Percentiles rank a stretch among this genome's conserved stretches.
Evolutionary conservation across 1,140 invertebrate genomes (phyloP).

Genomic region (Drosophila fuyamai): DNA sequence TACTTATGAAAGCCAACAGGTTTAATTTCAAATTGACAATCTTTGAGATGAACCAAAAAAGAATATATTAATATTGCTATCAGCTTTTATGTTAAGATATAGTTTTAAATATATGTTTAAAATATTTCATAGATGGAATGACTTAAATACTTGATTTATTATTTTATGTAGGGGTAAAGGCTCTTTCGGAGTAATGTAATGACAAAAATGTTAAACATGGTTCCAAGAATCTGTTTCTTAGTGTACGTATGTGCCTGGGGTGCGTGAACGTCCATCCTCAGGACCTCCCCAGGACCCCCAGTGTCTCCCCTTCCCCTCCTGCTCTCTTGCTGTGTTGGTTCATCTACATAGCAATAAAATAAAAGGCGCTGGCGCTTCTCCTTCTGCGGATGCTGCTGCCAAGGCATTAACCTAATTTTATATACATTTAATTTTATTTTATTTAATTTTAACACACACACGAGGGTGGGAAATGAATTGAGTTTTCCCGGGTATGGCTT

Average conservation of each 20-base stretch:
- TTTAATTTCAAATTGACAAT: too few species aligned
- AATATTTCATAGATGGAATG: too few species aligned
- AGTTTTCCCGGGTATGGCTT: slow-evolving; percentile 5
- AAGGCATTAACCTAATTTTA: slow-evolving; percentile 79
- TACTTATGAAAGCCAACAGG: too few species aligned
- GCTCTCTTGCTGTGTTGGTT: slow-evolving; percentile 43
- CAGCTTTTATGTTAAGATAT: too few species aligned
- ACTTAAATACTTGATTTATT: too few species aligned
- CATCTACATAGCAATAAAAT: slow-evolving; percentile 84
- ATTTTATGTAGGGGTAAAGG: too few species aligned
- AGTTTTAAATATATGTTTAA: too few species aligned
- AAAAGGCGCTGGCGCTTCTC: slow-evolving; percentile 51
- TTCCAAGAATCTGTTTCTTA: not conserved
- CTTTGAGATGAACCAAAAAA: too few species aligned
- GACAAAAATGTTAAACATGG: too few species aligned
- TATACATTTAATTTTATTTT: slow-evolving; percentile 81
- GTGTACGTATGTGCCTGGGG: slow-evolving; percentile 49
- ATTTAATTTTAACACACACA: slow-evolving; percentile 81
- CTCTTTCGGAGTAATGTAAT: too few species aligned
- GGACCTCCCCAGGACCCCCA: slow-evolving; percentile 22
- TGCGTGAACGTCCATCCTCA: slow-evolving; percentile 62
- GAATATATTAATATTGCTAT: too few species aligned
- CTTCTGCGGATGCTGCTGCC: slow-evolving; percentile 29
- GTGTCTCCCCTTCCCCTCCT: not conserved
- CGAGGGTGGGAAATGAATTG: slow-evolving; percentile 5